Evolutionary conservation across 2,797 vertebrate species (phyloP), one percentile per base, ranked within the genome.

Genomic region (Ispidina picta): DNA sequence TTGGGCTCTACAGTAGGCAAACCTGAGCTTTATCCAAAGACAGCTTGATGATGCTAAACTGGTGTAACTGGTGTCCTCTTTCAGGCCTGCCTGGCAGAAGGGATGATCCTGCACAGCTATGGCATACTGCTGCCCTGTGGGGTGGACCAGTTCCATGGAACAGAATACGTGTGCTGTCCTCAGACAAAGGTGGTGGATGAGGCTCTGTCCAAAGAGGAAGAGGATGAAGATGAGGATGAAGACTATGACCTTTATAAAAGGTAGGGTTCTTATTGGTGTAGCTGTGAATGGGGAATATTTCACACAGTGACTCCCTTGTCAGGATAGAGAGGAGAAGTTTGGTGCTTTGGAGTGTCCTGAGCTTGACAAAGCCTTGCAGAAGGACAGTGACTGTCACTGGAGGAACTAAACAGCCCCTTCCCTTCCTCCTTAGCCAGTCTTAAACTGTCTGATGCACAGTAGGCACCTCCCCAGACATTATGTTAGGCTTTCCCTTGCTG

Each of bases 121-220:
- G 99, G 99, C 69, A 99, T 99, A 98, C 97, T 99, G 94, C 97
- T 99, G 85, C 99, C 99, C 66, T 99, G 99, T 1, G 99, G 98
- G 28, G 98, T 99, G 1, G 98, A 99, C 97, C 98, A 98, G 97
- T 99, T 99, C 98, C 98, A 98, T 0, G 99, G 99, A 78, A 99
- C 98, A 0, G 99, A 99, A 65, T 99, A 99, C 1, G 99, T 99
- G 4, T 99, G 99, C 96, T 99, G 99, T 96, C 99, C 99, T 58
- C 97, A 96, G 71, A 96, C 97, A 4, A 98, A 97, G 92, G 89
- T 95, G 7, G 88, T 96, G 35, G 97, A 97, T 44, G 96, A 98
- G 14, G 71, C 98, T 28, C 93, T 98, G 15, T 98, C 95, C 54
- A 98, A 98, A 51, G 98, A 98, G 18, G 98, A 98, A 0, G 98